Evolutionary conservation across 2,888 invertebrate species (phyloP), one percentile per base, ranked within the genome.

Genomic region (Tipula lateralis): DNA sequence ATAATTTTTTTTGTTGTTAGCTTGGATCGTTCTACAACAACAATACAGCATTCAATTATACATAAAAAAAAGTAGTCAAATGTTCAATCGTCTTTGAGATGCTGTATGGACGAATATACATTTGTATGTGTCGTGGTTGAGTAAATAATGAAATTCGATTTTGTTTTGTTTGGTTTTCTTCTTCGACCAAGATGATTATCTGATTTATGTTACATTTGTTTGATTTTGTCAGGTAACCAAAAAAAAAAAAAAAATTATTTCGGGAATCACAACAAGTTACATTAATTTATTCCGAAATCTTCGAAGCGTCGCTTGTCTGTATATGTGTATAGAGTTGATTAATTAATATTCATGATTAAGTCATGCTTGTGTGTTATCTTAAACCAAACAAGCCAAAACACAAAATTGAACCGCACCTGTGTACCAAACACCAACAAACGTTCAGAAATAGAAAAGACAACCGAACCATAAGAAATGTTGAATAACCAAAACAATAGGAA

Each of bases 301-400:
- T 66, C 66, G 19, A n/a, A 66, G 66, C 66, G 24, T 66, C 66
- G 66, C 24, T 66, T 66, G 7, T 24, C 1, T 66, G 2, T 66
- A 66, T 24, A 24, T 66, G 24, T 24, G 9, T 24, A 19, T 66
- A 66, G 66, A 66, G n/a, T n/a, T 66, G 66, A 66, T 66, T 66
- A 66, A 66, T 66, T 66, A 66, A 66, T 66, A 66, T 66, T 66
- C 66, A 66, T 66, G 66, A 66, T 66, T 66, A 66, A 66, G 66
- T 66, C 66, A 66, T 66, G 66, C 66, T 66, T 66, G 66, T 66
- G 66, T 66, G 66, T 66, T 66, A 66, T 66, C 66, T 66, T 66
- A 66, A 24, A 66, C 24, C 66, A 66, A 66, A 66, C 66, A 66
- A 66, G 9, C 19, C 66, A 66, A 19, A 66, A 66, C 66, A 66